These are phyloP conservation scores for Macroramphosus scolopax DNA, from an alignment of 2,797 vertebrate species.

Conservation along the genomic window DNA sequence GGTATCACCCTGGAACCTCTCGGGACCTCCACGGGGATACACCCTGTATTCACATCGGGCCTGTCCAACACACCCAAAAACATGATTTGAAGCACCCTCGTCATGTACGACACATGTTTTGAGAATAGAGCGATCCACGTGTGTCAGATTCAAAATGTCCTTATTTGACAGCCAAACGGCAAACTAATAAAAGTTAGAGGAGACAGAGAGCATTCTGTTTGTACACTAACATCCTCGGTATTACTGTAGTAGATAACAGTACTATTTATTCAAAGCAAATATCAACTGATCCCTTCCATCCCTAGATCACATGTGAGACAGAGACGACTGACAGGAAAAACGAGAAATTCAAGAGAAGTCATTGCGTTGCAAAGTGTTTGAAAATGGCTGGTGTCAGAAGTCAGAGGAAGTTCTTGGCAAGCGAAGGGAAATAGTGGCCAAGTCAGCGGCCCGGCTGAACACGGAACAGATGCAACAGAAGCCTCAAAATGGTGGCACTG, in stretches of 20 bases:
- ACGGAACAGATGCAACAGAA: slow-evolving; percentile 54
- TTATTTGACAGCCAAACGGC: background rate
- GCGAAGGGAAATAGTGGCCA: slow-evolving; percentile 51
- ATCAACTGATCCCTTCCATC: slow-evolving; percentile 75
- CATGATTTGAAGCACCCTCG: slow-evolving; percentile 33
- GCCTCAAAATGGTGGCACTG: slow-evolving; percentile 61
- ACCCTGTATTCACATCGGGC: slow-evolving; percentile 58
- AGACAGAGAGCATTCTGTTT: too few relatives aligned
- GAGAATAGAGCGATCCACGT: slow-evolving; percentile 14
- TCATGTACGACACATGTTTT: slow-evolving; percentile 33
- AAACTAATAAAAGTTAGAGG: background rate
- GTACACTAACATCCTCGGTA: background rate
- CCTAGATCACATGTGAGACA: slow-evolving; percentile 65
- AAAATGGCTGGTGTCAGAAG: slow-evolving; percentile 72
- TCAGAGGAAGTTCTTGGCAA: slow-evolving; percentile 62
- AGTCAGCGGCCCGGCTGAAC: slow-evolving; percentile 57
- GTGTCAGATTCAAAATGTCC: background rate
- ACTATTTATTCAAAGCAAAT: slow-evolving; percentile 74
- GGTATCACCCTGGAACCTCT: slow-evolving; percentile 61
- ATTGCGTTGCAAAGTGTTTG: slow-evolving; percentile 63
- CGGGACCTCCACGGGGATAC: slow-evolving; percentile 52
- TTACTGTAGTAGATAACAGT: too few relatives aligned
- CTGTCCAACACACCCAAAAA: slow-evolving; percentile 47
- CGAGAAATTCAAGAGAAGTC: slow-evolving; percentile 54
- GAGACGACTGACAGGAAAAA: slow-evolving; percentile 44